These are phyloP conservation scores for Drosophila ercepeae DNA, from an alignment of 1,140 invertebrate genomes.

Conservation along the genomic window DNA sequence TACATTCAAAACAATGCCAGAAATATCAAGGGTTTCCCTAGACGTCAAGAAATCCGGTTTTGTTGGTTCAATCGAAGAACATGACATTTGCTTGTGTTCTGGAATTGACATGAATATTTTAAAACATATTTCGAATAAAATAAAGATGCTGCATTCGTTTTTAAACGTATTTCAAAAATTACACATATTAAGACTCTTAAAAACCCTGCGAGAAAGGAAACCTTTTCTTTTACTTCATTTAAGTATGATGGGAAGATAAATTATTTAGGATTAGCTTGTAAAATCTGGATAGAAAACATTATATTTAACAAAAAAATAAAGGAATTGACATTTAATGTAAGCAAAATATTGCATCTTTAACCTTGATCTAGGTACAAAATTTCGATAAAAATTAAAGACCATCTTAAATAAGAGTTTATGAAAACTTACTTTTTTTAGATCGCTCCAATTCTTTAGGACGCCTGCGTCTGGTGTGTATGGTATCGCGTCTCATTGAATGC, in stretches of 20 bases:
- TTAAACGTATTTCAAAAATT: not conserved
- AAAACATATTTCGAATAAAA: not conserved
- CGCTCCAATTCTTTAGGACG: constrained; percentile 90
- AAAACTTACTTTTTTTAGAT: constrained; percentile 83
- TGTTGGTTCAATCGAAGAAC: constrained; percentile 29
- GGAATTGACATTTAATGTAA: not conserved
- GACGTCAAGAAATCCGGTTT: constrained; percentile 35
- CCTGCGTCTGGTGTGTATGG: constrained; percentile 97
- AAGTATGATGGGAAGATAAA: not conserved
- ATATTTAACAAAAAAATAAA: not conserved
- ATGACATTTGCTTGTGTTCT: constrained; percentile 49
- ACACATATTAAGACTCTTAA: not conserved
- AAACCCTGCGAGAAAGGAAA: not conserved
- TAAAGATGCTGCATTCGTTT: not conserved
- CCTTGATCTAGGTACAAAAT: no score
- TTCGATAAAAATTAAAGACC: no score
- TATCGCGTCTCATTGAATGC: constrained; percentile 97
- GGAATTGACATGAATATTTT: not conserved
- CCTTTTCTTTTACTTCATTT: not conserved
- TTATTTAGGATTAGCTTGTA: not conserved
- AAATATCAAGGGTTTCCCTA: constrained; percentile 30
- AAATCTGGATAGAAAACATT: not conserved
- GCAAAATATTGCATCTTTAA: not conserved
- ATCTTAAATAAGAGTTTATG: no score
- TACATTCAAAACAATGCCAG: constrained; percentile 37